Conservation (phyloP, 2,888 invertebrate genomes). For the Didymodactylos carnosus region DNA sequence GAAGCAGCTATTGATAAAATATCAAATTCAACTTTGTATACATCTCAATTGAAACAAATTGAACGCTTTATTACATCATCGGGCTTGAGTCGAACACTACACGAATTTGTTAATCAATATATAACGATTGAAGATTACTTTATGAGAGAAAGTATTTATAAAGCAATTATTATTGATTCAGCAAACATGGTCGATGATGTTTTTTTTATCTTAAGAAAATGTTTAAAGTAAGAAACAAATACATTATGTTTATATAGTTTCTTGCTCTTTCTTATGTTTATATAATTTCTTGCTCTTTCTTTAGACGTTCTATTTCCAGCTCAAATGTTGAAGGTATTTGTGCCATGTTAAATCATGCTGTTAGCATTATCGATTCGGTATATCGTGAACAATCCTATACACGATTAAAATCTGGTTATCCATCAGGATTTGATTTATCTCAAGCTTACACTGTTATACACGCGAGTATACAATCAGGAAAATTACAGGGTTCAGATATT, state of each 20-base stretch:
- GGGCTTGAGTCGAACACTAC: constrained; percentile 33
- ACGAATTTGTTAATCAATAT: constrained; percentile 56
- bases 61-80: constrained; percentile 51
- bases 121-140: constrained; percentile 77
- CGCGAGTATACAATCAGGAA: constrained; percentile 56
- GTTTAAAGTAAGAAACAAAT: constrained; percentile 47
- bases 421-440: constrained; percentile 37
- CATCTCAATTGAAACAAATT: constrained; percentile 25
- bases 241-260: neutral
- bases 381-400: constrained; percentile 53
- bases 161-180: constrained; percentile 39
- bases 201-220: constrained; percentile 85
- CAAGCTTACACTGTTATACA: constrained; percentile 63
- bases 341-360: constrained; percentile 80
- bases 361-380: constrained; percentile 62
- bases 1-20: neutral
- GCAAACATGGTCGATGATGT: constrained; percentile 91
- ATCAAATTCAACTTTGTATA: neutral
- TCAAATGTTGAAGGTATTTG: constrained; percentile 84
- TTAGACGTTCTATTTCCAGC: constrained; percentile 64
- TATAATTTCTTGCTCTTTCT: constrained; percentile 17
- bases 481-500: constrained; percentile 47
- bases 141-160: constrained; percentile 75
- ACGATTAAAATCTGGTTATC: constrained; percentile 56
- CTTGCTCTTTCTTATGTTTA: neutral